Evolutionary conservation across 2,888 invertebrate species (phyloP).

Genomic region (Andrena fulva): DNA sequence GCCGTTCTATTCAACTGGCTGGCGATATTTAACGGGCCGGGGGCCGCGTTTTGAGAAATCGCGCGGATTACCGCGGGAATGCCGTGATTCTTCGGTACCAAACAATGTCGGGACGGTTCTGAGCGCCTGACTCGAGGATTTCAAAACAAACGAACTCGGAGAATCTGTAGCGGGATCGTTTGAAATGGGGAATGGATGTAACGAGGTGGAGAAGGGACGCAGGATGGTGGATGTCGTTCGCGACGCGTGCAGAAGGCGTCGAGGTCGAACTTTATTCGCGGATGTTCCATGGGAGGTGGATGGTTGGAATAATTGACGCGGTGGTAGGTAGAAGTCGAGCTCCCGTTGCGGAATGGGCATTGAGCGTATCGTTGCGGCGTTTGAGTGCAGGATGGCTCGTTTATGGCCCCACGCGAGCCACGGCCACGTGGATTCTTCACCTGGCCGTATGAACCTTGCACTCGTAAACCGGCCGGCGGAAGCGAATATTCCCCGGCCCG

Average conservation of each 20-base stretch:
- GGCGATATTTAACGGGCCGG: not conserved
- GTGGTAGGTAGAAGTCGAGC: conserved; percentile 19
- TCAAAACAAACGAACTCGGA: not conserved
- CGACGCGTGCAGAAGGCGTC: not conserved
- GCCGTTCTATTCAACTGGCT: not conserved
- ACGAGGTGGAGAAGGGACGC: not conserved
- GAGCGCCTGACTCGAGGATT: not conserved
- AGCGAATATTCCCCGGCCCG: conserved; percentile 36
- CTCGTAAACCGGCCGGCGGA: conserved; percentile 41
- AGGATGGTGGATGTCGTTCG: not conserved
- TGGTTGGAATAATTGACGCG: conserved; percentile 43
- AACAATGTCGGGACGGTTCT: not conserved
- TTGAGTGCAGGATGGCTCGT: conserved; percentile 39
- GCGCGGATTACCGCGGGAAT: not conserved
- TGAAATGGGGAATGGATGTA: not conserved
- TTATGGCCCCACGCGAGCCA: conserved; percentile 23
- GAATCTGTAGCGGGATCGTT: not conserved
- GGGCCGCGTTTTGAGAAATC: conserved; percentile 13
- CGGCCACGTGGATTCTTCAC: conserved; percentile 36
- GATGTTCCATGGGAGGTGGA: conserved; percentile 1
- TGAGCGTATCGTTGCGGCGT: conserved; percentile 30
- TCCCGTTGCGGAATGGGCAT: conserved; percentile 14
- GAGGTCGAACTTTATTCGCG: conserved; percentile 9
- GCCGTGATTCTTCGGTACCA: not conserved
- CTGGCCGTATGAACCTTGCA: conserved; percentile 6